Base-by-base conservation (phyloP, 2,888 invertebrate species). In the Entomobrya proxima region DNA sequence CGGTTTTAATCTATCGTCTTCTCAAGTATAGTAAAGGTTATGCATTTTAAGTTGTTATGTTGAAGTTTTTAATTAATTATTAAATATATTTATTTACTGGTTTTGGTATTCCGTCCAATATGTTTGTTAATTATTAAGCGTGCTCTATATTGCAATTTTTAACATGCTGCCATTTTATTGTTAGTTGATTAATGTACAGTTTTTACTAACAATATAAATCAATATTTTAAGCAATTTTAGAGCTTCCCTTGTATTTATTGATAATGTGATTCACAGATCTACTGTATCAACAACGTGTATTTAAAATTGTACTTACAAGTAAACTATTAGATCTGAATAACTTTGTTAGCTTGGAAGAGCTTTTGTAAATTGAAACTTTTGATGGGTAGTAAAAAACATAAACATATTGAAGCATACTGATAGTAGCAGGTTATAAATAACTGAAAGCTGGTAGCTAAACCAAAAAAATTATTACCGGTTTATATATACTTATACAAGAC, bases 71-170 rank as follows among this genome's bases (percentile, higher is more conserved):
- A 37, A 2, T 64, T 47, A 15, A 47, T 13, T 15, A 7, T 47
- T 5, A 15, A 47, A 5, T 47, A 15, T 47, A 47, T 47, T 47
- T 47, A 18, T 35, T 64, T 30, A n/a, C 18, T 18, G 21, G 18
- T 47, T 69, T 76, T 83, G 32, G 35, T 50, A 40, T 83, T 83
- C 83, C 83, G 83, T 83, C 83, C 83, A 76, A 52, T 83, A 58
- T 52, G 64, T 69, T 64, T 11, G 21, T n/a, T n/a, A n/a, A n/a
- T n/a, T 47, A 58, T 61, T 58, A 30, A 15, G 69, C n/a, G 80
- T 81, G 72, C 81, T 81, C 7, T 81, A 30, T 13, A n/a, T 77
- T 77, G 77, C 77, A 77, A 77, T 77, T 11, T 64, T 77, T 64
- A 37, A 44, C 4, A 37, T 64, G 35, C 21, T 64, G 32, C 61